A percentile compares a stretch with the other conserved stretches of the same genome.
Evolutionary conservation across 1,140 invertebrate genomes (phyloP).

Genomic region (Saxidomus purpurata): DNA sequence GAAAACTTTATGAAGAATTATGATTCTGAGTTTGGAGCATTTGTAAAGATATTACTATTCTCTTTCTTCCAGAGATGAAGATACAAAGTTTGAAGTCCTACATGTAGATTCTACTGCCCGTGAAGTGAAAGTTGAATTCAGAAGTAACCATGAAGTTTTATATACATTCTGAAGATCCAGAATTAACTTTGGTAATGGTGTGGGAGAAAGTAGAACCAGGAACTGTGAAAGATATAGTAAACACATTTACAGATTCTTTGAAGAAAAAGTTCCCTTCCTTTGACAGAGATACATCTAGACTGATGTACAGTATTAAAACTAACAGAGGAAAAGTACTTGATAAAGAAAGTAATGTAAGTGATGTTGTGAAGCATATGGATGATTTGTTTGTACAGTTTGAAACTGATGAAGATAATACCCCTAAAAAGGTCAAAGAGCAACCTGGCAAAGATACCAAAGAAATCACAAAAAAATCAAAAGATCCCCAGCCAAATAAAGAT

Average conservation of each 20-base stretch:
- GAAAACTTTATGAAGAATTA: too few relatives aligned
- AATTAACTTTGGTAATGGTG: constrained; percentile 64
- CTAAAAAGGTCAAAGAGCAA: not conserved
- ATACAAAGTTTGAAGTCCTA: too few relatives aligned
- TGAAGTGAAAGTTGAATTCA: too few relatives aligned
- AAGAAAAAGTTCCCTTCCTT: constrained; percentile 2
- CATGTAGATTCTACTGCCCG: too few relatives aligned
- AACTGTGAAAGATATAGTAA: constrained; percentile 36
- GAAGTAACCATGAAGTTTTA: constrained; percentile 72
- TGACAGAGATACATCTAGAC: not conserved
- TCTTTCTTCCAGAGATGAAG: too few relatives aligned
- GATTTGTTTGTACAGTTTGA: constrained; percentile 58
- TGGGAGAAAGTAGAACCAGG: constrained; percentile 42
- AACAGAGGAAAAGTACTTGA: constrained; percentile 58
- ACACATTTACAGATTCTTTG: constrained; percentile 19
- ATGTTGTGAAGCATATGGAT: constrained; percentile 67
- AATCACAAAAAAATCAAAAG: not conserved
- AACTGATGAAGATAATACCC: not conserved
- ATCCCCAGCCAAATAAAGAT: not conserved
- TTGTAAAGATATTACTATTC: too few relatives aligned
- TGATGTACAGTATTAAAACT: not conserved
- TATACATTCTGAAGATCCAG: constrained; percentile 66
- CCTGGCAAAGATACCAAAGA: not conserved
- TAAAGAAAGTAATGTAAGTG: not conserved
- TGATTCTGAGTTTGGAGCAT: too few relatives aligned